Percentiles rank a stretch among this genome's conserved stretches.
Conservation (phyloP, 2,888 invertebrate genomes). For the Acleris emargana region DNA sequence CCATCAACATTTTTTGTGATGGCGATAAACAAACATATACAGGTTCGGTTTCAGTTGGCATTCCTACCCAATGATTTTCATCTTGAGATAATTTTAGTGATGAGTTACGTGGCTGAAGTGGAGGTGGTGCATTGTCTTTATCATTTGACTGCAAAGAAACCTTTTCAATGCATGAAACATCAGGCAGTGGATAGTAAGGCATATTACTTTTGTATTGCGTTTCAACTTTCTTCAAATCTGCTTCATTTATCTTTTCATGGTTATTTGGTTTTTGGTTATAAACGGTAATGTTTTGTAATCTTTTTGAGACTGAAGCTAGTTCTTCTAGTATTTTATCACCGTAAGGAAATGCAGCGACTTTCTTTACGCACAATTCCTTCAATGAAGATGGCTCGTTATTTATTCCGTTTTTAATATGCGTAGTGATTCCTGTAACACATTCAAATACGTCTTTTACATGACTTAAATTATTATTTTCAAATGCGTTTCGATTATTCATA, state of each 20-base stretch:
- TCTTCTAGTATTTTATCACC: slow-evolving; percentile 88
- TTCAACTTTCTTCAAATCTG: slow-evolving; percentile 31
- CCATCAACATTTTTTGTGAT: slow-evolving; percentile 85
- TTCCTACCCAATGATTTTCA: slow-evolving; percentile 82
- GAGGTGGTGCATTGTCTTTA: slow-evolving; percentile 63
- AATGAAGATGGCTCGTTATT: slow-evolving; percentile 75
- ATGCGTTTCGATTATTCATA: slow-evolving; percentile 44
- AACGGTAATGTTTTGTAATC: slow-evolving; percentile 70
- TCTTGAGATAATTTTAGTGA: slow-evolving; percentile 71
- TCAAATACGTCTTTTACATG: slow-evolving; percentile 76
- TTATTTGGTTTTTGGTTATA: slow-evolving; percentile 43
- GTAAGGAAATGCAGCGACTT: slow-evolving; percentile 86
- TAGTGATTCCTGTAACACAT: slow-evolving; percentile 63
- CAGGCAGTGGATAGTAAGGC: slow-evolving; percentile 76
- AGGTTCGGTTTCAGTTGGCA: slow-evolving; percentile 84
- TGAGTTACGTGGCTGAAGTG: slow-evolving; percentile 71
- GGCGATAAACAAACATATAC: slow-evolving; percentile 88
- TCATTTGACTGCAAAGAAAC: slow-evolving; percentile 58
- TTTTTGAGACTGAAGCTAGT: slow-evolving; percentile 85
- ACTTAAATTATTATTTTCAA: slow-evolving; percentile 49
- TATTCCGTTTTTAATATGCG: slow-evolving; percentile 43
- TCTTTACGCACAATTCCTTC: slow-evolving; percentile 86
- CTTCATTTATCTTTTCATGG: slow-evolving; percentile 36
- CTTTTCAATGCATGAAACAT: slow-evolving; percentile 73
- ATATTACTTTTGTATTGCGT: slow-evolving; percentile 51